Evolutionary conservation across 2,797 vertebrate genomes (phyloP).

Genomic region (Amphiprion clarkii): DNA sequence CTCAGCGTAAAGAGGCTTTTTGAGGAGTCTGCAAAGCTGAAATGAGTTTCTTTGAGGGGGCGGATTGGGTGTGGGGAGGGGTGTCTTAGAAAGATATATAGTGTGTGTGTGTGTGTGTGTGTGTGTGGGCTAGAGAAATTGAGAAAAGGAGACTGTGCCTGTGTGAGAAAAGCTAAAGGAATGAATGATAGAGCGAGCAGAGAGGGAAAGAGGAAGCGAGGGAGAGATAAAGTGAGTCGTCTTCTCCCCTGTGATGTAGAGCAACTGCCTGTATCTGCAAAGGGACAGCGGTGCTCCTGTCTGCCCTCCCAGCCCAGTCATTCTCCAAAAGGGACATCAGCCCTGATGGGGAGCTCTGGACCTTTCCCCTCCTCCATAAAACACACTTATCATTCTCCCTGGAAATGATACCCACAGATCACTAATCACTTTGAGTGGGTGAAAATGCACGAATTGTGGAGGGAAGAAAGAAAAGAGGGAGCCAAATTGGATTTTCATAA

Average conservation of each 20-base stretch:
- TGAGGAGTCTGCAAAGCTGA: slow-evolving; percentile 78
- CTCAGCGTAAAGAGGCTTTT: slow-evolving; percentile 82
- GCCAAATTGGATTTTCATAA: slow-evolving; percentile 83
- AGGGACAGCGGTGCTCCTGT: slow-evolving; percentile 78
- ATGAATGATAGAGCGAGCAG: slow-evolving; percentile 71
- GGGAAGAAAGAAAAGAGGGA: slow-evolving; percentile 71
- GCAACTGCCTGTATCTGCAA: slow-evolving; percentile 83
- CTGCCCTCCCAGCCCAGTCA: slow-evolving; percentile 74
- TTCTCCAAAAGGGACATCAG: slow-evolving; percentile 64
- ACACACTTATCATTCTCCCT: slow-evolving; percentile 74
- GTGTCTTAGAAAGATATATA: slow-evolving; percentile 77
- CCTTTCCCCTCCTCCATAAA: slow-evolving; percentile 74
- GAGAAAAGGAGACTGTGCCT: slow-evolving; percentile 68
- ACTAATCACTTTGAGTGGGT: slow-evolving; percentile 80
- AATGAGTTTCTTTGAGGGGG: slow-evolving; percentile 84
- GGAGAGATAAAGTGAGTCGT: slow-evolving; percentile 79
- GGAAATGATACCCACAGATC: slow-evolving; percentile 78
- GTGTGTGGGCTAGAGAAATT: slow-evolving; percentile 60
- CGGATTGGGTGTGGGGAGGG: slow-evolving; percentile 60
- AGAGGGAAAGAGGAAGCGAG: slow-evolving; percentile 59
- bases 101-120: slow-evolving; percentile 57
- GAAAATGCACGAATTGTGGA: slow-evolving; percentile 71
- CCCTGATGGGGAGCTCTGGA: slow-evolving; percentile 69
- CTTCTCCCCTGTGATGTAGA: slow-evolving; percentile 77
- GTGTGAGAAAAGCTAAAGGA: slow-evolving; percentile 70